A percentile compares a stretch with the other conserved stretches of the same genome.
These are phyloP conservation scores for Pogonocichla stellata DNA, from an alignment of 2,113 vertebrate genomes.

Conservation along the genomic window DNA sequence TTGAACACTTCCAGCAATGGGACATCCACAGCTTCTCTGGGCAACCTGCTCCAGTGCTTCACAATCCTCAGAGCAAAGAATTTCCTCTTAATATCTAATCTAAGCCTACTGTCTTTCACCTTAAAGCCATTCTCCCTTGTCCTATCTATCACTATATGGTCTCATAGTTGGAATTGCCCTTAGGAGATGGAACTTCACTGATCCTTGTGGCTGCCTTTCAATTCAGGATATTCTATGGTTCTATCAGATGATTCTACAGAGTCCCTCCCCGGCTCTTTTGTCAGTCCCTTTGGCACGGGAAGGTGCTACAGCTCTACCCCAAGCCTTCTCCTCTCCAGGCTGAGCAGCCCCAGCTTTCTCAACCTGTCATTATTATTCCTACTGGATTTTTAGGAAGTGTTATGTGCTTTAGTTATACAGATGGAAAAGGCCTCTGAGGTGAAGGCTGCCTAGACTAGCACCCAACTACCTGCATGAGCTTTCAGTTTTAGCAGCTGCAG, in stretches of 20 bases:
- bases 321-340: not conserved
- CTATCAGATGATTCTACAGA: not conserved
- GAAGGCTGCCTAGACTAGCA: not conserved
- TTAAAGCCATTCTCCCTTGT: not conserved
- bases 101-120: not conserved
- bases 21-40: not conserved
- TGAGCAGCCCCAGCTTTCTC: not conserved
- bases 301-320: not conserved
- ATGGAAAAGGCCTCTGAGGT: not conserved
- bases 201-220: not conserved
- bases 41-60: not conserved
- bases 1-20: not conserved
- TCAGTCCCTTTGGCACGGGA: not conserved
- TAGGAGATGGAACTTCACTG: not conserved
- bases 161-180: not conserved
- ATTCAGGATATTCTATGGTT: not conserved
- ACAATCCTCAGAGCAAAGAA: not conserved
- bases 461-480: rapidly evolving
- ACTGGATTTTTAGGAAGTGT: not conserved
- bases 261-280: not conserved
- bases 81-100: not conserved
- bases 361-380: not conserved
- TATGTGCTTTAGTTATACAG: rapidly evolving
- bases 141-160: not conserved
- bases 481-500: not conserved